Evolutionary conservation across 2,888 invertebrate genomes (phyloP), one percentile per base, ranked within the genome.

Genomic region (Apamea sordens): DNA sequence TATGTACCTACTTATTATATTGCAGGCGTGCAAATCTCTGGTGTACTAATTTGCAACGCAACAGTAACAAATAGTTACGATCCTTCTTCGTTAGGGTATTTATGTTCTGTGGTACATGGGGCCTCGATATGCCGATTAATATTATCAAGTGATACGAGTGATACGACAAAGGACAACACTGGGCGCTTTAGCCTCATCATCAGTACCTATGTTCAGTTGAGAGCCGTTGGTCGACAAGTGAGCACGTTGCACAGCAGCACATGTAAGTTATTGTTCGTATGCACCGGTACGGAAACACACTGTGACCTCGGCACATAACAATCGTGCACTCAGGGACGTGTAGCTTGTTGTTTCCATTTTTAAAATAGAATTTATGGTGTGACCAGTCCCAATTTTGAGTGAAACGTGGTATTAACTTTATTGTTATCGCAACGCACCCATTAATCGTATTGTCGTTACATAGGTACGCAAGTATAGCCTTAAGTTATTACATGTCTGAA

Each of bases 191-290:
- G 41, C 69, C 65, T 87, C 74, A 68, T 87, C 72, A 82, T 87
- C 72, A 82, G 77, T 87, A 65, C 67, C 41, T 75, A 72, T 47
- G 21, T 80, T 85, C 85, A 94, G 94, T 94, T 87, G 87, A 86
- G 87, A 88, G 84, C 84, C 87, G 84, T 88, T 91, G 87, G 88
- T 85, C 88, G 90, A 79, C 86, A 84, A 84, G 87, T 78, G 88
- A 88, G 89, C 91, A 92, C 93, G 92, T 87, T 80, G 78, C 65
- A 61, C 81, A 80, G 70, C 78, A 86, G 83, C 83, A 88, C 92
- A 92, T 90, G 93, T 93, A 93, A 93, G 93, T 93, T 74, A 76
- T 86, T 85, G 75, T 86, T 84, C 79, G 80, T 82, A 86, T 84
- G 86, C 89, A 89, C 81, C 87, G 88, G 82, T 61, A 84, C 86